Evolutionary conservation across 2,888 invertebrate genomes (phyloP).

Genomic region (Theristus sp.): DNA sequence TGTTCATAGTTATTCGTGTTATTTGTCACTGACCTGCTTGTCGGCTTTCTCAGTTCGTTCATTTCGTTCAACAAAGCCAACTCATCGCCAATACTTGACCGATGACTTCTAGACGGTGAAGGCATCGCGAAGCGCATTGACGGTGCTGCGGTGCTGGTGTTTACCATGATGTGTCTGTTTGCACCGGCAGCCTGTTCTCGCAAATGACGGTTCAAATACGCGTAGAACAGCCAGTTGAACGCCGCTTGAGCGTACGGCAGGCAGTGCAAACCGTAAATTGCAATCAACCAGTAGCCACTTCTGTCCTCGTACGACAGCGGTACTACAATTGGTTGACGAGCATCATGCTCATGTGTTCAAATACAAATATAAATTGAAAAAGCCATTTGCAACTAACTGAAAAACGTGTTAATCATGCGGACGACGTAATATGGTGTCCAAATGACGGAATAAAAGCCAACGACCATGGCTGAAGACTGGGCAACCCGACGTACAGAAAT

Average conservation of each 20-base stretch:
- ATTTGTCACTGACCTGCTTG: too few relatives aligned
- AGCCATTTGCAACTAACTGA: too few relatives aligned
- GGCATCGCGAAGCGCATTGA: too few relatives aligned
- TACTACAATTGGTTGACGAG: too few relatives aligned
- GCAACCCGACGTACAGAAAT: not conserved
- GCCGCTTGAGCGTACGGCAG: constrained; percentile 3
- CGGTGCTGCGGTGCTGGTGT: too few relatives aligned
- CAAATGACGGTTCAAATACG: constrained; percentile 2
- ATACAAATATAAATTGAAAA: too few relatives aligned
- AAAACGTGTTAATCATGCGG: not conserved
- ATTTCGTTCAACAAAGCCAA: too few relatives aligned
- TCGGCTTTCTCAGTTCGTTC: too few relatives aligned
- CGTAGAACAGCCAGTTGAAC: constrained; percentile 5
- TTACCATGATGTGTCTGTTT: not conserved
- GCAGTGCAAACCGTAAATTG: constrained; percentile 2
- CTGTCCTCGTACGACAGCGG: not conserved
- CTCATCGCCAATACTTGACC: too few relatives aligned
- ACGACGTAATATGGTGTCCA: constrained; percentile 6
- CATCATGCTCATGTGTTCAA: too few relatives aligned
- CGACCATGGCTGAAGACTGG: not conserved
- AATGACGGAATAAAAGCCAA: constrained; percentile 4
- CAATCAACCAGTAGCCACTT: not conserved
- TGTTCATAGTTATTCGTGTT: too few relatives aligned
- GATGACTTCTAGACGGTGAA: too few relatives aligned
- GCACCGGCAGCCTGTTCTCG: not conserved